These are phyloP conservation scores for Epinotia ramella DNA, from an alignment of 2,888 invertebrate species.

Conservation along the genomic window DNA sequence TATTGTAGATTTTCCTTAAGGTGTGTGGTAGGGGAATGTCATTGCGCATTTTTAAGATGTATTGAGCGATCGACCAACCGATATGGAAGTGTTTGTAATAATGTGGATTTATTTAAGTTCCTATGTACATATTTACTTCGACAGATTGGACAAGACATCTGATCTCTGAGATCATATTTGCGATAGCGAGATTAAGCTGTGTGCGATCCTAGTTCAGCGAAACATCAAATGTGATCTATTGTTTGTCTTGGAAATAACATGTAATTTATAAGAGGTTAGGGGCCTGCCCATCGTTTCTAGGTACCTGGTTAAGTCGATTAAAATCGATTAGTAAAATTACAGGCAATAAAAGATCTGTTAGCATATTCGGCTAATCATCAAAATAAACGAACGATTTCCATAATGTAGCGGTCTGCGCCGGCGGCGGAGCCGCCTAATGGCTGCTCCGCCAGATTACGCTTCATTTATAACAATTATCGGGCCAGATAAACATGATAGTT, in stretches of 20 bases:
- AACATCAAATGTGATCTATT: slow-evolving; percentile 2
- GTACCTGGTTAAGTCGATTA: slow-evolving; percentile 10
- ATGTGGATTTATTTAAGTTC: slow-evolving; percentile 60
- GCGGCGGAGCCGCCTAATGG: slow-evolving; percentile 36
- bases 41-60: slow-evolving; percentile 67
- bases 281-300: neutral
- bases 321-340: slow-evolving; percentile 38
- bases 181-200: slow-evolving; percentile 20
- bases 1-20: neutral
- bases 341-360: slow-evolving; percentile 35
- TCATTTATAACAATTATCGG: slow-evolving; percentile 46
- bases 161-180: slow-evolving; percentile 9
- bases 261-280: neutral
- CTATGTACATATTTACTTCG: slow-evolving; percentile 26
- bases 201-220: neutral
- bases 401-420: slow-evolving; percentile 51
- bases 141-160: slow-evolving; percentile 11
- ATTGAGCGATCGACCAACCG: slow-evolving; percentile 54
- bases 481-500: slow-evolving; percentile 43
- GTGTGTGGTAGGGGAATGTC: slow-evolving; percentile 61
- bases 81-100: slow-evolving; percentile 64
- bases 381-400: slow-evolving; percentile 61
- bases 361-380: slow-evolving; percentile 32
- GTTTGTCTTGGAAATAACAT: neutral
- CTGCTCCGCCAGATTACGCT: slow-evolving; percentile 33